Evolutionary conservation across 2,113 vertebrate species (phyloP), one percentile per base, ranked within the genome.

Genomic region (Microcebus lehilahytsara): DNA sequence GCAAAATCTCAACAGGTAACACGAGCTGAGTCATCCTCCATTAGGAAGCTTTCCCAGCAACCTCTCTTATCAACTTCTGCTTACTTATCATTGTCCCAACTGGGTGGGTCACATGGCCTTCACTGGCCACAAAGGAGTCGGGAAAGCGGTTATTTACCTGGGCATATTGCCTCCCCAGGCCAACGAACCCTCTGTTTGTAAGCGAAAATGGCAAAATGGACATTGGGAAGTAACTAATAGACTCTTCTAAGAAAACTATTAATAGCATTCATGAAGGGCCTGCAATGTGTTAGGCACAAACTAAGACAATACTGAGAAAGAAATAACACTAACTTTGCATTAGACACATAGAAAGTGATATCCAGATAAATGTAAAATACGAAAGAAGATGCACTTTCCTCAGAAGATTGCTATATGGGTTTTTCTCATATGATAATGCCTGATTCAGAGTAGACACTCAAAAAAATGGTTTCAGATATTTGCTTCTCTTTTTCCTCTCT

Each of bases 401-500:
- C 25, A 66, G 27, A 92, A 49, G 22, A 23, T 37, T 22, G 0
- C 12, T n/a, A 16, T 40, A 34, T 42, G 11, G 9, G n/a, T 69
- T 58, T 49, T 72, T 94, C 84, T 80, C 19, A 64, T 25, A 9
- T 58, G 16, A 32, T 56, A 91, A 34, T 75, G 25, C 53, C 64
- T 78, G n/a, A 11, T 67, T n/a, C 71, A 91, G 78, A 51, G 22
- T 4, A 93, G 62, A 75, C 16, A 27, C 56, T 83, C 17, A 58
- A 90, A 92, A 92, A 92, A 77, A 23, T 69, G 27, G 4, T 42
- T 93, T 85, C 53, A 42, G 49, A 62, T 30, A 2, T 53, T 77
- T 42, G 20, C 25, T 86, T 69, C 34, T 75, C 49, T 92, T 64
- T 85, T 7, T 62, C 19, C 14, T 67, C 40, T 64, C 40, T 72